A percentile compares a stretch with the other conserved stretches of the same genome.
These are phyloP conservation scores for Clupea harengus DNA, from an alignment of 2,113 vertebrate genomes.

Conservation along the genomic window DNA sequence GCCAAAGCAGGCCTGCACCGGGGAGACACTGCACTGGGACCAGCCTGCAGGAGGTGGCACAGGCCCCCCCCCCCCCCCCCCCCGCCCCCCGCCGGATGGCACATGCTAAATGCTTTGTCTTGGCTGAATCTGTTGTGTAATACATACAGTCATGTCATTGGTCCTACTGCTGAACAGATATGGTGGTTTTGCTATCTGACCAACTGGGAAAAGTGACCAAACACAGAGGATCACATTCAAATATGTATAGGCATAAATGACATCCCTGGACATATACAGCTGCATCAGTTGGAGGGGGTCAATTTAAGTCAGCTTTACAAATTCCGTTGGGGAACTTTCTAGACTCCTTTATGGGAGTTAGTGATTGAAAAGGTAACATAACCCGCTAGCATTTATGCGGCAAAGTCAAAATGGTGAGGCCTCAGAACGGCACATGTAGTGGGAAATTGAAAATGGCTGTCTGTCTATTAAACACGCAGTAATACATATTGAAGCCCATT, in stretches of 20 bases:
- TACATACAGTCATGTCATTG: not conserved
- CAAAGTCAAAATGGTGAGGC: not conserved
- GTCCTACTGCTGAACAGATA: not conserved
- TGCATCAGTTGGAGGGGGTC: not conserved
- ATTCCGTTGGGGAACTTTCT: not conserved
- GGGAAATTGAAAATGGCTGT: not conserved
- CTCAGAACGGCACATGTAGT: not conserved
- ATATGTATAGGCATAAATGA: not conserved
- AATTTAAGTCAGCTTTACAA: not conserved
- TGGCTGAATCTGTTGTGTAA: not conserved
- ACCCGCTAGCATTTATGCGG: not conserved
- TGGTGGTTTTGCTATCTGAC: not conserved
- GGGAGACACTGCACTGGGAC: not conserved
- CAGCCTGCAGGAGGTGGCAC: not conserved
- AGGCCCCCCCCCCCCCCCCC: not conserved
- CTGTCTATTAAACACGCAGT: slow-evolving; percentile 26
- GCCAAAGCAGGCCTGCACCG: not conserved
- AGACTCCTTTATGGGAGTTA: not conserved
- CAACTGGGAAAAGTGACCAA: not conserved
- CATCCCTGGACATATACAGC: not conserved
- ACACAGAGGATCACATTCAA: not conserved
- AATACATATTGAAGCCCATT: slow-evolving; percentile 11
- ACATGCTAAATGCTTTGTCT: not conserved
- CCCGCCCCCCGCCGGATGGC: not conserved
- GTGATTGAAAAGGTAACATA: not conserved